Base-by-base conservation (phyloP, 2,888 invertebrate genomes). In the Microctonus aethiopoides region DNA sequence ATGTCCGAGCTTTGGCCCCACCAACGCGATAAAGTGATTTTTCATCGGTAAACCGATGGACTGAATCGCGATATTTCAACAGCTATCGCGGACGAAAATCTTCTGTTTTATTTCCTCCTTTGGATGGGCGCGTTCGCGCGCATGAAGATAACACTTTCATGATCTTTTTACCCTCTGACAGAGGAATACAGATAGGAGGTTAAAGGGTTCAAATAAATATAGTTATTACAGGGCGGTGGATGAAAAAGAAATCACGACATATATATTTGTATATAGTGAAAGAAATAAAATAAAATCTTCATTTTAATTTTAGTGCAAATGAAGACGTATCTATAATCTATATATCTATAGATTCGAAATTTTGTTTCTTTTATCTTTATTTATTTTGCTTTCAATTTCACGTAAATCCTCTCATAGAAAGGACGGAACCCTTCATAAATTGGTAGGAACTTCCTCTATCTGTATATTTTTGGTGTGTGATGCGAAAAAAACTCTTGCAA, bases 31-130 rank as follows among this genome's bases (percentile, higher is more conserved):
- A 74, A 76, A 77, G 78, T 74, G 76, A 78, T 77, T 77, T 77
- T 77, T 78, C 78, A 77, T 77, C 73, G 61, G 56, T 73, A 70
- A 75, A 63, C 72, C 77, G 76, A 75, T 75, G 75, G 70, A 73
- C 75, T 72, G 73, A 70, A 75, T 76, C 71, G 64, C 77, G 70
- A 77, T 76, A 76, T 65, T 57, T 75, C 72, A 73, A 36, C 73
- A 63, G 63, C 68, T 76, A 76, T 78, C 75, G 72, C 66, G 61
- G 67, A 74, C 59, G 39, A 57, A 66, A 62, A 73, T 73, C 70
- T 68, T 52, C 46, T 60, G 51, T 68, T 59, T 68, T 51, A 59
- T 68, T 68, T 62, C 56, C 36, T 16, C 68, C 13, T 63, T 68
- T 22, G 63, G 57, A n/a, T 46, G 46, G 46, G 16, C 16, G 46